Evolutionary conservation across 2,888 invertebrate species (phyloP).

Genomic region (Silvanus unidentatus): DNA sequence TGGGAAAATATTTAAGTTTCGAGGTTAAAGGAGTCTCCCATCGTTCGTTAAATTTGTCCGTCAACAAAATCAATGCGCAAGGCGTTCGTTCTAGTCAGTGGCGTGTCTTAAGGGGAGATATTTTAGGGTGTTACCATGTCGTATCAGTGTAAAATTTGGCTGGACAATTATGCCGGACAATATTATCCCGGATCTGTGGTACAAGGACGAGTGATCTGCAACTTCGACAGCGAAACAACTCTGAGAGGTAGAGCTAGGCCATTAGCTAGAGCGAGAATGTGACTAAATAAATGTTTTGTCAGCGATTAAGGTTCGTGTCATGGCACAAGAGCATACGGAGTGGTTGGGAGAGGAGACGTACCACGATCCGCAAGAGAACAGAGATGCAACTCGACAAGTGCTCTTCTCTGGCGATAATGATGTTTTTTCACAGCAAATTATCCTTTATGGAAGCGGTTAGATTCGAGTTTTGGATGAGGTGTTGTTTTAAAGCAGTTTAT

Average conservation of each 20-base stretch:
- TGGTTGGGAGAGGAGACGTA: slow-evolving; percentile 30
- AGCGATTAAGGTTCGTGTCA: slow-evolving; percentile 20
- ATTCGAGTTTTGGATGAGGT: too few relatives aligned
- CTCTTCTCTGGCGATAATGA: slow-evolving; percentile 29
- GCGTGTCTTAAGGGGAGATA: neutral
- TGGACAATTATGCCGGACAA: slow-evolving; percentile 32
- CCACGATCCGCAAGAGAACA: slow-evolving; percentile 25
- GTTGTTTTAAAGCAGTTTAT: neutral
- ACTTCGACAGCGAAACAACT: slow-evolving; percentile 24
- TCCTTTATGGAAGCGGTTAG: slow-evolving; percentile 10
- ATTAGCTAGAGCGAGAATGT: neutral
- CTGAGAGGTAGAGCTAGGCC: slow-evolving; percentile 24
- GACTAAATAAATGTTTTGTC: slow-evolving; percentile 2
- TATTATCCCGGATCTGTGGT: slow-evolving; percentile 27
- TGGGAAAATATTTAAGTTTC: too few relatives aligned
- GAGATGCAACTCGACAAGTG: slow-evolving; percentile 25
- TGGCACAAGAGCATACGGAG: slow-evolving; percentile 30
- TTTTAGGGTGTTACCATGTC: slow-evolving; percentile 3
- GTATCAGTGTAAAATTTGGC: slow-evolving; percentile 28
- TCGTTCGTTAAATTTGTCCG: too few relatives aligned
- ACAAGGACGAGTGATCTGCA: slow-evolving; percentile 27
- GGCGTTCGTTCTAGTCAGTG: neutral
- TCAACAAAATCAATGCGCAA: too few relatives aligned
- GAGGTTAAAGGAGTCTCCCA: too few relatives aligned
- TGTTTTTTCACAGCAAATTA: slow-evolving; percentile 25